Percentiles rank a stretch among this genome's conserved stretches.
Evolutionary conservation across 2,888 invertebrate species (phyloP).

Genomic region (Hirtodrosophila histrioides): DNA sequence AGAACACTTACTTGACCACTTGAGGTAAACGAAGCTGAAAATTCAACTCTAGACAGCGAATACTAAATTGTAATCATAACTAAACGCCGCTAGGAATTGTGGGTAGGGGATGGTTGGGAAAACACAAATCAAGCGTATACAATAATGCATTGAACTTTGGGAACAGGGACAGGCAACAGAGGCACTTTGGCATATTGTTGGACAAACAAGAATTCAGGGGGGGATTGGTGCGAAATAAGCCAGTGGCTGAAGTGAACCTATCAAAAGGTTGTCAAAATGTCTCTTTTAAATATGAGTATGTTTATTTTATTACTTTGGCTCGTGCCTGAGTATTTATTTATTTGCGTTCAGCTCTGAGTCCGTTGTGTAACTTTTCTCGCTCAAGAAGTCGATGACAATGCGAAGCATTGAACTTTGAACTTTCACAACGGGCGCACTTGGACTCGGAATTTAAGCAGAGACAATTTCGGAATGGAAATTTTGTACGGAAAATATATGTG

Average conservation of each 20-base stretch:
- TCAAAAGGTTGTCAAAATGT: conserved; percentile 80
- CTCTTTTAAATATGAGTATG: conserved; percentile 77
- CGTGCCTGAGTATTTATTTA: conserved; percentile 71
- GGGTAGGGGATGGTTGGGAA: conserved; percentile 1
- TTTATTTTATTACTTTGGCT: conserved; percentile 74
- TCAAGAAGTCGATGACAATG: conserved; percentile 62
- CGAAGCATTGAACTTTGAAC: conserved; percentile 76
- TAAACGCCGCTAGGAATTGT: background rate
- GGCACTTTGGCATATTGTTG: background rate
- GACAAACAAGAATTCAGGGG: background rate
- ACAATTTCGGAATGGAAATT: conserved; percentile 4
- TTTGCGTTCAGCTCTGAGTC: conserved; percentile 52
- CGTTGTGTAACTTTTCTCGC: conserved; percentile 73
- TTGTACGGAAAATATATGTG: background rate
- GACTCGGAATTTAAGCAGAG: conserved; percentile 15
- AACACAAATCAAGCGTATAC: conserved; percentile 51
- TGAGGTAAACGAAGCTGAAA: conserved; percentile 45
- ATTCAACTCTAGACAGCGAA: conserved; percentile 22
- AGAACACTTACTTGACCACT: conserved; percentile 41
- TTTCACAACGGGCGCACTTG: conserved; percentile 39
- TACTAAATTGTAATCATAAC: conserved; percentile 38
- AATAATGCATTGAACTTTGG: conserved; percentile 70
- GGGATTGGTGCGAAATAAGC: conserved; percentile 14
- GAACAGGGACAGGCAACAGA: conserved; percentile 1
- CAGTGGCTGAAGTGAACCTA: conserved; percentile 71